phyloP scores from a whole-genome alignment of 2,888 invertebrate genomes.

The Drepana falcataria region DNA sequence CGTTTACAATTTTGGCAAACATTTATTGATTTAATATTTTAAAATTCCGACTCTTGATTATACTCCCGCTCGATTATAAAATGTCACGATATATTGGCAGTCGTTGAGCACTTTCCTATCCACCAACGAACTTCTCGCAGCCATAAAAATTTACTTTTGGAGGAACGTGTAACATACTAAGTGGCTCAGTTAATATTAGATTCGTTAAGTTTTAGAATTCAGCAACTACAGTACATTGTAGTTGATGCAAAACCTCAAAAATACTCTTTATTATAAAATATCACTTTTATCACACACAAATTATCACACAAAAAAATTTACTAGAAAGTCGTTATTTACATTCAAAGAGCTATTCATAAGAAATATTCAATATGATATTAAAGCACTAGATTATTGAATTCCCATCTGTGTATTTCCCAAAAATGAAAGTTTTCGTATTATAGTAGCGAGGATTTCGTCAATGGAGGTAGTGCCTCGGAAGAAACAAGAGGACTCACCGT shows the following conservation, averaged over 20 bases:
- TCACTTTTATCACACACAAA: too few species aligned
- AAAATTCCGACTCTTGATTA: too few species aligned
- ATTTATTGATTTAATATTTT: too few species aligned
- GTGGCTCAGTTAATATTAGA: neutral
- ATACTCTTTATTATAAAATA: too few species aligned
- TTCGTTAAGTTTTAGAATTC: too few species aligned
- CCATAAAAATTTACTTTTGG: neutral
- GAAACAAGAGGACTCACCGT: conserved; percentile 78
- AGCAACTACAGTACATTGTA: too few species aligned
- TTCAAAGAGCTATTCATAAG: neutral
- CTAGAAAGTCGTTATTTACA: too few species aligned
- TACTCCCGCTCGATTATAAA: conserved; percentile 7
- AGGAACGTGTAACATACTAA: conserved; percentile 3
- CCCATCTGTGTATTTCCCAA: neutral
- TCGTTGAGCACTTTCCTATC: conserved; percentile 11
- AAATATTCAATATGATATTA: neutral
- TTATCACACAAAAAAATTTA: too few species aligned
- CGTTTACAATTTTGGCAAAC: conserved; percentile 1
- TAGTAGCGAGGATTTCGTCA: neutral
- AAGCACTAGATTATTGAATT: neutral
- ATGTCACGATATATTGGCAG: conserved; percentile 12
- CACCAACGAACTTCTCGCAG: conserved; percentile 6
- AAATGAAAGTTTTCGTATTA: too few species aligned
- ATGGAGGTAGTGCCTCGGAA: neutral
- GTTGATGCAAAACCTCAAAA: too few species aligned